phyloP scores from a whole-genome alignment of 1,140 invertebrate genomes.

The Hirudo medicinalis region DNA sequence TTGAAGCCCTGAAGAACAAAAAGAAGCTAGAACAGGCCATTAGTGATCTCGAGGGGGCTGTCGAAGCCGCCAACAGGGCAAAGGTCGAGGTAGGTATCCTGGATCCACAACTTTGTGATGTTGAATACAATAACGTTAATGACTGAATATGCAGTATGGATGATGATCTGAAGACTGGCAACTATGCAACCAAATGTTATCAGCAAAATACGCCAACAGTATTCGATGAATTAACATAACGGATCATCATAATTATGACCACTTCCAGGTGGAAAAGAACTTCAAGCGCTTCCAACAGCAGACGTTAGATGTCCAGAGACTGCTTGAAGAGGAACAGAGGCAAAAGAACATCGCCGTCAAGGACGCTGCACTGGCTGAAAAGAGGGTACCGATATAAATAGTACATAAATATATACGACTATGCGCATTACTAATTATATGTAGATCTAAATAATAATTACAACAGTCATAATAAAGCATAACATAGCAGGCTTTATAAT shows the following conservation, averaged over 20 bases:
- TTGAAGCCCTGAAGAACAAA: slow-evolving; percentile 96
- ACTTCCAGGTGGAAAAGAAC: slow-evolving; percentile 79
- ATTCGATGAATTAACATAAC: not conserved
- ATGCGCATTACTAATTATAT: too few species aligned
- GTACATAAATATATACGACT: too few species aligned
- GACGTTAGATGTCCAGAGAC: slow-evolving; percentile 56
- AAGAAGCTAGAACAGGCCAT: slow-evolving; percentile 99
- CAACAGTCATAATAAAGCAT: too few species aligned
- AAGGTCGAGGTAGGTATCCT: slow-evolving; percentile 68
- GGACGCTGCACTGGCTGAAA: slow-evolving; percentile 85
- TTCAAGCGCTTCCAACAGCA: slow-evolving; percentile 94
- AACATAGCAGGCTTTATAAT: too few species aligned
- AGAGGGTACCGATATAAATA: slow-evolving; percentile 52
- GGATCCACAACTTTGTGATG: not conserved
- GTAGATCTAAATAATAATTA: too few species aligned
- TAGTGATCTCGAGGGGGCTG: slow-evolving; percentile 93
- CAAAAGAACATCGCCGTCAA: slow-evolving; percentile 90
- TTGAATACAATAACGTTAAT: not conserved
- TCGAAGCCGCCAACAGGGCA: slow-evolving; percentile 59
- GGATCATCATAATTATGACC: not conserved
- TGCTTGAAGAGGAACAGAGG: slow-evolving; percentile 91
- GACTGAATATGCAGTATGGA: not conserved
- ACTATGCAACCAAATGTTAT: too few species aligned
- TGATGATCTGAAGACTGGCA: too few species aligned
- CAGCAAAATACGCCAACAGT: too few species aligned